Percentiles rank a stretch among this genome's conserved stretches.
phyloP scores from a whole-genome alignment of 2,113 vertebrate genomes.

The Thamnophis sirtalis region DNA sequence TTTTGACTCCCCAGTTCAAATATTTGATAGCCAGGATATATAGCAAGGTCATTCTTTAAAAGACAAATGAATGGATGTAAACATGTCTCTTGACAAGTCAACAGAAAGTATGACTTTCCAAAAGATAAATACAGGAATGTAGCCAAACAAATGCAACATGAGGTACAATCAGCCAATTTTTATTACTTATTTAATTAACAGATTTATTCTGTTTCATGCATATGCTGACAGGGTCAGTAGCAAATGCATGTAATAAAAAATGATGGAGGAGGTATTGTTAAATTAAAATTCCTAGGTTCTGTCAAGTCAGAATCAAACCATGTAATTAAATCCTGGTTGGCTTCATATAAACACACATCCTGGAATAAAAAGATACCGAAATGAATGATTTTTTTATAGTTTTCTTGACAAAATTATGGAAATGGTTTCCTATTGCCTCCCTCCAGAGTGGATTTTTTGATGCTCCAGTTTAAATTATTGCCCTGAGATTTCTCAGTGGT shows the following conservation, averaged over 20 bases:
- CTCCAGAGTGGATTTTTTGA: neutral
- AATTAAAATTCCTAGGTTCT: neutral
- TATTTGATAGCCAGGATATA: constrained; percentile 81
- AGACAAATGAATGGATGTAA: constrained; percentile 64
- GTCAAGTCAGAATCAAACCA: neutral
- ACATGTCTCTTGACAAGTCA: constrained; percentile 63
- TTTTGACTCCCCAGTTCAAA: constrained; percentile 76
- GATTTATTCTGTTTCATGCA: constrained; percentile 50
- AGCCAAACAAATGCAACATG: constrained; percentile 59
- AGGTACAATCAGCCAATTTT: neutral
- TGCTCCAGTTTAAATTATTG: neutral
- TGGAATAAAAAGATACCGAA: neutral
- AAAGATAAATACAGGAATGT: constrained; percentile 62
- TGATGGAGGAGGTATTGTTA: neutral
- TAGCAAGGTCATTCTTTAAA: constrained; percentile 57
- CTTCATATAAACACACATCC: neutral
- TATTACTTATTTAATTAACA: constrained; percentile 56
- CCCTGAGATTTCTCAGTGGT: neutral
- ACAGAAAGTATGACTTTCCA: constrained; percentile 44
- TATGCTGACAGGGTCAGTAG: neutral
- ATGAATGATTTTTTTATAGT: neutral
- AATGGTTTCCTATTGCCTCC: neutral
- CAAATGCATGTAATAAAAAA: neutral
- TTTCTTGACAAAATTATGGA: neutral
- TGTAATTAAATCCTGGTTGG: neutral